These are phyloP conservation scores for Malurus splendens DNA, from an alignment of 2,797 vertebrate species.

Conservation along the genomic window DNA sequence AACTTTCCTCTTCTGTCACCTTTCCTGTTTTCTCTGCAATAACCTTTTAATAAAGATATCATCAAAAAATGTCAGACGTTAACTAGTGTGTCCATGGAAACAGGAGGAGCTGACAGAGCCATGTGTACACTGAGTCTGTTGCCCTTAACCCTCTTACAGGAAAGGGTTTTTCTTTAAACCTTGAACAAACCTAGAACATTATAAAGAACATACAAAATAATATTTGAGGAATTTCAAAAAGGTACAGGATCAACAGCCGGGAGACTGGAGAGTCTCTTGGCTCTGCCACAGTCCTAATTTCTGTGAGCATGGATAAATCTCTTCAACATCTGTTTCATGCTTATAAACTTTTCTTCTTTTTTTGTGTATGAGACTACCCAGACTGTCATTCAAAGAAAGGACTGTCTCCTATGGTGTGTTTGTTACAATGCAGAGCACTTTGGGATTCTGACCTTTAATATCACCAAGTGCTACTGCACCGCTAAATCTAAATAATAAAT, in stretches of 20 bases:
- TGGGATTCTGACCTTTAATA: neutral
- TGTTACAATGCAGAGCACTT: neutral
- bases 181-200: neutral
- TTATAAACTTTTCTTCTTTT: neutral
- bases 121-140: neutral
- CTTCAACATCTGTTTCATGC: neutral
- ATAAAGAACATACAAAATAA: neutral
- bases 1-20: neutral
- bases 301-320: neutral
- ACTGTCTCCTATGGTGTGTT: neutral
- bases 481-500: neutral
- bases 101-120: neutral
- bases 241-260: neutral
- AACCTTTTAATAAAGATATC: neutral
- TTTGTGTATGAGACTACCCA: neutral
- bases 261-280: neutral
- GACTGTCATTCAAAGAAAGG: accelerated
- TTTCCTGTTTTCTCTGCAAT: neutral
- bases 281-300: neutral
- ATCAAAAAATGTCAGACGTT: neutral
- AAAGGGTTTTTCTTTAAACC: neutral
- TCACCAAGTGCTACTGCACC: neutral
- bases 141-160: neutral
- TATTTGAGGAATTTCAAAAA: neutral
- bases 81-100: conserved; percentile 36